Conservation (phyloP, 2,113 vertebrate genomes). For the Strigops habroptila region DNA sequence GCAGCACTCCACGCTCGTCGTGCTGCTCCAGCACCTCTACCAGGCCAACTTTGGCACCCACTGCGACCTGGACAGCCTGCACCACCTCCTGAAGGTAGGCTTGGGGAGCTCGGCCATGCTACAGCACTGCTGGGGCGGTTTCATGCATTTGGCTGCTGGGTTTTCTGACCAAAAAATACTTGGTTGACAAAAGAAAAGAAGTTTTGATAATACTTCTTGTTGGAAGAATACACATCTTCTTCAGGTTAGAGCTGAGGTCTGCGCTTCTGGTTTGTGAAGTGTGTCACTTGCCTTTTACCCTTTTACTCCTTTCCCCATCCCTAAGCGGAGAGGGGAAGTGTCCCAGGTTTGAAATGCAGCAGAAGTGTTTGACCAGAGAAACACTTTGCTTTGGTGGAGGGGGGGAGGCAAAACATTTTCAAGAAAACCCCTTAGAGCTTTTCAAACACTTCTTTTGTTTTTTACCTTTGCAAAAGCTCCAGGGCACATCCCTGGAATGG, state of each 20-base stretch:
- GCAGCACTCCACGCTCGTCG: constrained; percentile 66
- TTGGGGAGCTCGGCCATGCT: rapidly evolving
- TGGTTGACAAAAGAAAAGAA: not conserved
- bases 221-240: rapidly evolving
- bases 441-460: rapidly evolving
- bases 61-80: constrained; percentile 78
- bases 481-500: not conserved
- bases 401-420: not conserved
- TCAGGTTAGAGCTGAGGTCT: not conserved
- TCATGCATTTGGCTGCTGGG: not conserved
- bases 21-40: constrained; percentile 87
- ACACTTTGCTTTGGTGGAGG: not conserved
- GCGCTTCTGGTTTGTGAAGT: not conserved
- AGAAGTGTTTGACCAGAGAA: not conserved
- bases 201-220: not conserved
- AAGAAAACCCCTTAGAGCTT: not conserved
- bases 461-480: not conserved
- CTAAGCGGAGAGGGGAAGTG: not conserved
- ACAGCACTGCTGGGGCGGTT: rapidly evolving
- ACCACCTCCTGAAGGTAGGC: constrained; percentile 79
- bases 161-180: not conserved
- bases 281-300: not conserved
- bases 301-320: not conserved
- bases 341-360: not conserved
- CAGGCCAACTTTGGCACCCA: constrained; percentile 84